Conservation (phyloP, 2,113 vertebrate genomes). For the Procavia capensis region DNA sequence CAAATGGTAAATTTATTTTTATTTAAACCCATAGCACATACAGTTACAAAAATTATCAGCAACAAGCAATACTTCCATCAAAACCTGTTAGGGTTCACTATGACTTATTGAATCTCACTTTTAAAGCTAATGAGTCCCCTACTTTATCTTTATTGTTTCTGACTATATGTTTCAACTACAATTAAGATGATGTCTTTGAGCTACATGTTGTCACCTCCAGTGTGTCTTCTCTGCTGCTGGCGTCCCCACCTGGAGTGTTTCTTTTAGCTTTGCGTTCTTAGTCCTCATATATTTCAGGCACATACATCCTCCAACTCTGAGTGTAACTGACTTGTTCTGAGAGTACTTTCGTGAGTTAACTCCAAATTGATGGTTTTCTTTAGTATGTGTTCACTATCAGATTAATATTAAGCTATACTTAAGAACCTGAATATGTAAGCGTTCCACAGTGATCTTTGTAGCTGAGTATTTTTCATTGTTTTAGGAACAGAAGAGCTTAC, state of each 20-base stretch:
- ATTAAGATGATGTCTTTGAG: background rate
- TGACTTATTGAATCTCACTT: background rate
- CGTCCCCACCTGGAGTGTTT: background rate
- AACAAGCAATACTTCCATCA: background rate
- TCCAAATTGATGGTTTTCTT: background rate
- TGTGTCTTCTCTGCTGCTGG: background rate
- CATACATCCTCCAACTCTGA: background rate
- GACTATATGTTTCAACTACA: background rate
- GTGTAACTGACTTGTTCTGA: background rate
- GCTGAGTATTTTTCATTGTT: background rate
- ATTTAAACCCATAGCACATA: background rate
- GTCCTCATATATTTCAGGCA: background rate
- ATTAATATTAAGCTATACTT: background rate
- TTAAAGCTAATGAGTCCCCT: background rate
- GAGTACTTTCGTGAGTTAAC: background rate
- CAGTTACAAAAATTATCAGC: background rate
- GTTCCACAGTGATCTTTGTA: background rate
- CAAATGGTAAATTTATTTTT: background rate
- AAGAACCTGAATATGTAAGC: background rate
- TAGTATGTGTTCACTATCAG: background rate
- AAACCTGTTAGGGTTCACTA: background rate
- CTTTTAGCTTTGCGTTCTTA: background rate
- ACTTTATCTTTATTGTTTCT: background rate
- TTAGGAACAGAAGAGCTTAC: background rate
- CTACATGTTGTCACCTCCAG: background rate